Base-by-base conservation (phyloP, 2,113 vertebrate genomes). In the Dicentrarchus labrax region DNA sequence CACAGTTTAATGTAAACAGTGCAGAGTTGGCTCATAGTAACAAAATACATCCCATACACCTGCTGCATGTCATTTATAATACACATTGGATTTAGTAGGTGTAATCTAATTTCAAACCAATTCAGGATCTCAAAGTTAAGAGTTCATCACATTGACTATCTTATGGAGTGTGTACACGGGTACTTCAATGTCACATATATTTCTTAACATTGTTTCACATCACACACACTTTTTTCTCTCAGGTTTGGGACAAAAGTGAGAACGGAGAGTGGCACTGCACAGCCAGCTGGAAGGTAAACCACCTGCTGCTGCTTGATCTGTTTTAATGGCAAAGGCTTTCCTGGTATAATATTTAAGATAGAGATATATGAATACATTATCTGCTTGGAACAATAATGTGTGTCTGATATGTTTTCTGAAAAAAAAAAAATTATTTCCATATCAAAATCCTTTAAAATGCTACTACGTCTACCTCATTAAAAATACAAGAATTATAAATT, bases 181-280 rank as follows among this genome's bases (percentile, higher is more conserved):
- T 30, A 13, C 11, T 7, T 54, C 5, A 56, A 22, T 22, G 15
- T 1, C 6, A 21, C 4, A 8, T 39, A 30, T 38, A 21, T 24
- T 15, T 66, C 1, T 19, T 47, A 22, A 7, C 11, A 43, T 16
- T 82, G 30, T 74, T 22, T 19, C 41, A 22, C 30, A 15, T 36
- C 39, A 57, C 22, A 16, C 57, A 12, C 30, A 3, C 13, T 45
- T 56, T 3, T 81, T 80, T 69, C 24, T 61, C 15, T 86, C 74
- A 99, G 98, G 98, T 99, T 74, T 99, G 98, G 98, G 98, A 99
- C 90, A 99, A 98, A 96, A 97, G 96, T 85, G 98, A 99, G 89
- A 97, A 95, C 72, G 98, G 98, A 22, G 98, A 99, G 78, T 99
- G 98, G 98, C 96, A 97, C 76, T 99, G 98, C 89, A 99, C 98